Conservation (phyloP, 2,113 vertebrate genomes). For the Siphamia tubifer region DNA sequence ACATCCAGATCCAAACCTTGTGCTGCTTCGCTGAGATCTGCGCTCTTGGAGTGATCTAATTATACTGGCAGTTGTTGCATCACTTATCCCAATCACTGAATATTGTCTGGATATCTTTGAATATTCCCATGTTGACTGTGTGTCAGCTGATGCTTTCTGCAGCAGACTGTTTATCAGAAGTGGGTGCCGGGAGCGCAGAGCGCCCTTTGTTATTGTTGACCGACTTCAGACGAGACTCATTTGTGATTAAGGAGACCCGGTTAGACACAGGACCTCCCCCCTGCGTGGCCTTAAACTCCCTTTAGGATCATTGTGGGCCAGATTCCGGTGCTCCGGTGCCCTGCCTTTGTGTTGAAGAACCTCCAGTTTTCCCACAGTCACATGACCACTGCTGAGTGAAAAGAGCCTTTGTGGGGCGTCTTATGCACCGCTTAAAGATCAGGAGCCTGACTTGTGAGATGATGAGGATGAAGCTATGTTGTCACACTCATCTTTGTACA, state of each 20-base stretch:
- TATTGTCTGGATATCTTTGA: no score
- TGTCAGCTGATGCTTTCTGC: no score
- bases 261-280: neutral
- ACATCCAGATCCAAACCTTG: no score
- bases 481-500: slow-evolving; percentile 24
- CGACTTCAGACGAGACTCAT: neutral
- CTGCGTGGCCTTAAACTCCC: neutral
- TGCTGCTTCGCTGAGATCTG: no score
- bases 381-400: slow-evolving; percentile 56
- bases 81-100: no score
- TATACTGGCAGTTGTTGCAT: no score
- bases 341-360: slow-evolving; percentile 30
- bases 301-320: slow-evolving; percentile 28
- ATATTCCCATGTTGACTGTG: no score
- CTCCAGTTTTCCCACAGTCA: slow-evolving; percentile 70
- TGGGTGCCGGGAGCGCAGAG: no score
- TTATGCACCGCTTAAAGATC: slow-evolving; percentile 44
- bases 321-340: slow-evolving; percentile 7
- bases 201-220: slow-evolving; percentile 18
- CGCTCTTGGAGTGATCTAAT: no score
- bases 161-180: no score
- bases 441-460: slow-evolving; percentile 51
- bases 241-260: neutral
- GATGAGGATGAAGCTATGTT: slow-evolving; percentile 40
- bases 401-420: slow-evolving; percentile 63